These are phyloP conservation scores for Dicentrarchus labrax DNA, from an alignment of 2,113 vertebrate genomes.

Conservation along the genomic window DNA sequence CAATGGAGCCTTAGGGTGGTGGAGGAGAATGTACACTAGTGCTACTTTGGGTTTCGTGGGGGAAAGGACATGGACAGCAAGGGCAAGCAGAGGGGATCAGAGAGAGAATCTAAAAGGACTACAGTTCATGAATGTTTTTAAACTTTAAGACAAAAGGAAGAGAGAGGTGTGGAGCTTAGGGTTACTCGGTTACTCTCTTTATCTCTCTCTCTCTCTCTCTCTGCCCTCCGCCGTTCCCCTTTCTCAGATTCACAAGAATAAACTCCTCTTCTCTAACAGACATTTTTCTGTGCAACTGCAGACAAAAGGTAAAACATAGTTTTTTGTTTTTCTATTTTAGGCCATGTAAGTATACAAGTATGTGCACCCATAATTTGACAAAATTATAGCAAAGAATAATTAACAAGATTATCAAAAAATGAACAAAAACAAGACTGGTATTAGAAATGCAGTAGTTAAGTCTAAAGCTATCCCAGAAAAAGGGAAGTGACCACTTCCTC, in stretches of 20 bases:
- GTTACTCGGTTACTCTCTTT: not conserved
- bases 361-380: slow-evolving; percentile 84
- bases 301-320: slow-evolving; percentile 71
- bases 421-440: slow-evolving; percentile 79
- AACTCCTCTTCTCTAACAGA: slow-evolving; percentile 41
- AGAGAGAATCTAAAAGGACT: slow-evolving; percentile 32
- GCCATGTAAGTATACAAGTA: slow-evolving; percentile 83
- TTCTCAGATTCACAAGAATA: slow-evolving; percentile 41
- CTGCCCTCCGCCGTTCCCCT: not conserved
- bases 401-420: slow-evolving; percentile 39
- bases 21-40: slow-evolving; percentile 49
- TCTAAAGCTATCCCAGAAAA: slow-evolving; percentile 82
- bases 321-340: slow-evolving; percentile 74
- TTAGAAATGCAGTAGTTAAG: slow-evolving; percentile 88
- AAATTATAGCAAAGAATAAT: slow-evolving; percentile 79
- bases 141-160: slow-evolving; percentile 30
- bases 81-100: slow-evolving; percentile 10
- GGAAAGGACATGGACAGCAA: slow-evolving; percentile 12
- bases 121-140: slow-evolving; percentile 13
- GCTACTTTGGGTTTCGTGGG: slow-evolving; percentile 58
- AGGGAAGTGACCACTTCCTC: slow-evolving; percentile 84
- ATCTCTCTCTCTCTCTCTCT: slow-evolving; percentile 9
- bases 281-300: slow-evolving; percentile 72
- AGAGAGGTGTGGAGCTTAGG: not conserved
- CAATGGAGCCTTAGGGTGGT: slow-evolving; percentile 34